phyloP scores from a whole-genome alignment of 1,140 invertebrate genomes.

The Chymomyza costata region DNA sequence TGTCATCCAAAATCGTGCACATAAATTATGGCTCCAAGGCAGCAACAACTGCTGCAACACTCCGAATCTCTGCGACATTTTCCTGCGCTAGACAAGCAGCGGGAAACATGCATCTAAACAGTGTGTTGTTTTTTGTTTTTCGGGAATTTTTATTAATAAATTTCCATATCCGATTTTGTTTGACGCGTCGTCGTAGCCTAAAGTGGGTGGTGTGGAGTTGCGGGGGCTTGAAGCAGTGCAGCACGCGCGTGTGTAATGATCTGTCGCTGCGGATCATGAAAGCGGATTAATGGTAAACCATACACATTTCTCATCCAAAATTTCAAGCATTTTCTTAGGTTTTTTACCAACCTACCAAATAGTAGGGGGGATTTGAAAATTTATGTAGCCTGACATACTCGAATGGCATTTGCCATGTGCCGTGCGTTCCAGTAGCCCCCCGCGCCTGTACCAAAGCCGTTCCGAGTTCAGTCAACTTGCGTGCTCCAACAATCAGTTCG shows the following conservation, averaged over 20 bases:
- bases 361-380: slow-evolving; percentile 13
- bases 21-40: slow-evolving; percentile 60
- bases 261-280: slow-evolving; percentile 68
- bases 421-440: too few species aligned
- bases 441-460: too few species aligned
- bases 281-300: slow-evolving; percentile 73
- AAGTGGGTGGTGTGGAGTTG: slow-evolving; percentile 9
- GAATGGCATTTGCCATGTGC: slow-evolving; percentile 28
- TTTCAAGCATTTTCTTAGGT: slow-evolving; percentile 37
- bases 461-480: slow-evolving; percentile 56
- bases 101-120: too few species aligned
- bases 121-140: slow-evolving; percentile 33
- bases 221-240: slow-evolving; percentile 5
- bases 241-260: slow-evolving; percentile 70
- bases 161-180: too few species aligned
- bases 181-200: too few species aligned
- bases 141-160: slow-evolving; percentile 66
- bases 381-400: slow-evolving; percentile 40
- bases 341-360: too few species aligned
- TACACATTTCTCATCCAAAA: slow-evolving; percentile 70
- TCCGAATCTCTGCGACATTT: too few species aligned
- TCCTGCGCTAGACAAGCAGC: too few species aligned
- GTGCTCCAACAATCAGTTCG: too few species aligned
- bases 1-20: slow-evolving; percentile 52
- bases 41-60: slow-evolving; percentile 47